phyloP scores from a whole-genome alignment of 2,888 invertebrate species.

The Dicyrtomina minuta region DNA sequence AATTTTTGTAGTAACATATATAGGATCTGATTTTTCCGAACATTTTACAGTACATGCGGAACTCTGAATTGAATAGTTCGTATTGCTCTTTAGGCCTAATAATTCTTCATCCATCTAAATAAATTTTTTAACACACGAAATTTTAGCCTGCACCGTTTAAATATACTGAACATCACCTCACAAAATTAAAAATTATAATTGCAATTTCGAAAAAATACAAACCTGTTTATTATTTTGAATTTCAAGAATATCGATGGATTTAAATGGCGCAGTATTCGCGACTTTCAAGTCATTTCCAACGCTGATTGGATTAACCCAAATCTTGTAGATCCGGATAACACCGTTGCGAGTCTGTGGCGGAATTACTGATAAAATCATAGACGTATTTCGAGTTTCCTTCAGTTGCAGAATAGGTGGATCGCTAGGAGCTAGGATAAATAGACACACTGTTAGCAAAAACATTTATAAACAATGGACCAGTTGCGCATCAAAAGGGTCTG shows the following conservation, averaged over 20 bases:
- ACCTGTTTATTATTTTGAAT: too few relatives aligned
- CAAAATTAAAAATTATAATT: neutral
- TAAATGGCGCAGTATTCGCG: neutral
- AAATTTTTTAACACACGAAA: neutral
- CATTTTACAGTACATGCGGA: constrained; percentile 71
- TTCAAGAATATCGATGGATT: neutral
- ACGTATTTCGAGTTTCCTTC: constrained; percentile 64
- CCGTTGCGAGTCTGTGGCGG: constrained; percentile 74
- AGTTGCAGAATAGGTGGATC: constrained; percentile 62
- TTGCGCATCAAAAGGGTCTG: too few relatives aligned
- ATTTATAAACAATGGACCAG: too few relatives aligned
- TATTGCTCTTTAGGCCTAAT: constrained; percentile 63
- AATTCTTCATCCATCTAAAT: constrained; percentile 51
- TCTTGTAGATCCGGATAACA: constrained; percentile 66
- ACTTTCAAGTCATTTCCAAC: too few relatives aligned
- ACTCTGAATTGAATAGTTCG: constrained; percentile 69
- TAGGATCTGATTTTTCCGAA: constrained; percentile 63
- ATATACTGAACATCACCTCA: too few relatives aligned
- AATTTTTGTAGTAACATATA: constrained; percentile 64
- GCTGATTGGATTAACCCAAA: neutral
- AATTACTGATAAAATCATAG: constrained; percentile 68
- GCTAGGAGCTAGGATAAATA: constrained; percentile 59
- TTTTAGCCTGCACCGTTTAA: too few relatives aligned
- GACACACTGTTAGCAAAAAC: constrained; percentile 50
- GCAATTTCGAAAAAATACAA: too few relatives aligned